Percentiles rank a stretch among this genome's conserved stretches.
Evolutionary conservation across 2,888 invertebrate species (phyloP).

Genomic region (Chymomyza caudatula): DNA sequence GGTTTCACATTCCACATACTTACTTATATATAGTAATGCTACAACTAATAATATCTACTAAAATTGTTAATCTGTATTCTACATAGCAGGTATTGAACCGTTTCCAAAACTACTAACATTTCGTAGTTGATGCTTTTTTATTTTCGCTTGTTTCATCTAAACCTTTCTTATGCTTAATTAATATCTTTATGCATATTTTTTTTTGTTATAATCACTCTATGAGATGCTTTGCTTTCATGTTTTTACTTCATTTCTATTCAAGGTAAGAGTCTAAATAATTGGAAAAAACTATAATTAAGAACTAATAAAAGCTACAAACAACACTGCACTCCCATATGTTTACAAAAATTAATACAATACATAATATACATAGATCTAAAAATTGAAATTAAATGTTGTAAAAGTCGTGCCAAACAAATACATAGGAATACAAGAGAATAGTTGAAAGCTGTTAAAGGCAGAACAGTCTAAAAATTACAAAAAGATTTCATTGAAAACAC

Average conservation of each 20-base stretch:
- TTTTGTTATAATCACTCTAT: not conserved
- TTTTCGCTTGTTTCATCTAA: constrained; percentile 30
- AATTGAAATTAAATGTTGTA: constrained; percentile 29
- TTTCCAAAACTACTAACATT: constrained; percentile 24
- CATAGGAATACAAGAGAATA: constrained; percentile 10
- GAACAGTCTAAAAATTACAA: constrained; percentile 39
- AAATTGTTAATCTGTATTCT: constrained; percentile 52
- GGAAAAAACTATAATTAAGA: constrained; percentile 11
- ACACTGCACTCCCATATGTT: not conserved
- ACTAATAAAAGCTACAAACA: constrained; percentile 21
- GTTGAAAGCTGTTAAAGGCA: constrained; percentile 38
- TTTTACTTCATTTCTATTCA: constrained; percentile 44
- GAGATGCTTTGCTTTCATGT: constrained; percentile 28
- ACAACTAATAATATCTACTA: not conserved
- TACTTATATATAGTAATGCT: not conserved
- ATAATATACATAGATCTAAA: not conserved
- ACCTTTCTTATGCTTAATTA: constrained; percentile 31
- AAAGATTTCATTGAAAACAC: constrained; percentile 9
- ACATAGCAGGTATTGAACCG: constrained; percentile 53
- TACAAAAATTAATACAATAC: not conserved
- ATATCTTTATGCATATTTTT: no score
- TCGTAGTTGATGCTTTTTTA: constrained; percentile 38
- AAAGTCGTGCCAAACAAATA: constrained; percentile 42
- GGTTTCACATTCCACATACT: constrained; percentile 7
- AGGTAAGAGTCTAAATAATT: constrained; percentile 35